Conservation (phyloP, 2,797 vertebrate genomes). For the Carapus acus region DNA sequence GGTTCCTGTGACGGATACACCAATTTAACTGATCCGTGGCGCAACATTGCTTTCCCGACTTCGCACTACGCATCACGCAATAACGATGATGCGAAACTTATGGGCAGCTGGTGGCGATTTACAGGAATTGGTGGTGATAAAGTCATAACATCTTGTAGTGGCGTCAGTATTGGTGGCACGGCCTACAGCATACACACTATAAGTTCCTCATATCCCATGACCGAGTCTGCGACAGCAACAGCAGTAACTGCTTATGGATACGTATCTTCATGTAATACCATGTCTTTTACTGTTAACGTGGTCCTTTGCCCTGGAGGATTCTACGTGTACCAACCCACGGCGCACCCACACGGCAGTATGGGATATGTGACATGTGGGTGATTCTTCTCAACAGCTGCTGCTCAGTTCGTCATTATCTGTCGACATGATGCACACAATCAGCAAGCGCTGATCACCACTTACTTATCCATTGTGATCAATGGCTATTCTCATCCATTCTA, state of each 20-base stretch:
- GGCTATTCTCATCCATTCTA: not conserved
- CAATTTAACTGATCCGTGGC: constrained; percentile 40
- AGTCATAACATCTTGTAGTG: accelerated
- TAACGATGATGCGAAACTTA: not conserved
- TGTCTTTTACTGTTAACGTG: accelerated
- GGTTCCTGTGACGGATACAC: constrained; percentile 41
- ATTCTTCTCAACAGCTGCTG: too few species aligned
- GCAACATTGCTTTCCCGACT: constrained; percentile 32
- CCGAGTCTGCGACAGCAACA: not conserved
- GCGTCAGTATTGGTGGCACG: accelerated
- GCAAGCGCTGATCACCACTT: too few species aligned
- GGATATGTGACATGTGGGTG: constrained; percentile 41
- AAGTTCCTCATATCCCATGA: constrained; percentile 5
- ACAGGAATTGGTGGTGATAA: constrained; percentile 51
- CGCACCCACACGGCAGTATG: accelerated
- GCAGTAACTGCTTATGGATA: not conserved
- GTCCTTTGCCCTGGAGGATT: constrained; percentile 46
- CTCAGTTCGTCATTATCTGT: too few species aligned
- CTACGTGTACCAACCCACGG: constrained; percentile 28
- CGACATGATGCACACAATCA: too few species aligned
- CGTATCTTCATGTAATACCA: accelerated
- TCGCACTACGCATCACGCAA: constrained; percentile 3
- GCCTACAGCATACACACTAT: accelerated
- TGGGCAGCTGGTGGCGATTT: constrained; percentile 43
- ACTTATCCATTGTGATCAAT: too few species aligned